A percentile compares a stretch with the other conserved stretches of the same genome.
These are phyloP conservation scores for Porites australiensis DNA, from an alignment of 64 coral and sea anemone species.

Conservation along the genomic window DNA sequence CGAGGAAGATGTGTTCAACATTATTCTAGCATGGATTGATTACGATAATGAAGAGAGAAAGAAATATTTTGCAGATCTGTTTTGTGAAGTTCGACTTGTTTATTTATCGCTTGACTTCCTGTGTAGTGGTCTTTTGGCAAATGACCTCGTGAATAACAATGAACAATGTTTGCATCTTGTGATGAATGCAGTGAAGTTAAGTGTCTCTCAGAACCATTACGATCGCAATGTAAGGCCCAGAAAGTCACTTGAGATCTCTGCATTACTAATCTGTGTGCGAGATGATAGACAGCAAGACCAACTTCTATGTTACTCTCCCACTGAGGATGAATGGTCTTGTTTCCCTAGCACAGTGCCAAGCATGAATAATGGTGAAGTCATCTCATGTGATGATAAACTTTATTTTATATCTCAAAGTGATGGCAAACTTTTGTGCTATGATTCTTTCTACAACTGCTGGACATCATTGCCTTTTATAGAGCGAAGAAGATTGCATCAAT, in stretches of 20 bases:
- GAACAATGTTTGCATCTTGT: neutral
- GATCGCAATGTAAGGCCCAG: neutral
- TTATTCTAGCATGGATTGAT: neutral
- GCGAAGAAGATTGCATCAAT: neutral
- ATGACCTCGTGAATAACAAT: neutral
- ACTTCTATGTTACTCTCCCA: neutral
- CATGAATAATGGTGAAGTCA: neutral
- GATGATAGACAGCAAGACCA: neutral
- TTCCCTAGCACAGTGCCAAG: neutral
- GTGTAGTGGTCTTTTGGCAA: neutral
- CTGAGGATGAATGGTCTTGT: neutral
- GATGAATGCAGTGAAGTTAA: neutral
- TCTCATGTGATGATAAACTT: neutral
- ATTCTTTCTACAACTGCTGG: neutral
- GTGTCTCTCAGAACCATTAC: neutral
- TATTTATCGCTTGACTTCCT: neutral
- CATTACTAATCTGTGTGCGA: neutral
- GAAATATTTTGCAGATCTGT: neutral
- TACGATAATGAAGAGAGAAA: neutral
- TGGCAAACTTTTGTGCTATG: neutral
- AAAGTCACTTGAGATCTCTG: neutral
- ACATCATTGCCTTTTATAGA: neutral
- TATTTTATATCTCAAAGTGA: neutral
- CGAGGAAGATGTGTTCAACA: neutral
- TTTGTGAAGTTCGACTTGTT: neutral